Evolutionary conservation across 1,140 invertebrate genomes (phyloP).

Genomic region (Plodia interpunctella): DNA sequence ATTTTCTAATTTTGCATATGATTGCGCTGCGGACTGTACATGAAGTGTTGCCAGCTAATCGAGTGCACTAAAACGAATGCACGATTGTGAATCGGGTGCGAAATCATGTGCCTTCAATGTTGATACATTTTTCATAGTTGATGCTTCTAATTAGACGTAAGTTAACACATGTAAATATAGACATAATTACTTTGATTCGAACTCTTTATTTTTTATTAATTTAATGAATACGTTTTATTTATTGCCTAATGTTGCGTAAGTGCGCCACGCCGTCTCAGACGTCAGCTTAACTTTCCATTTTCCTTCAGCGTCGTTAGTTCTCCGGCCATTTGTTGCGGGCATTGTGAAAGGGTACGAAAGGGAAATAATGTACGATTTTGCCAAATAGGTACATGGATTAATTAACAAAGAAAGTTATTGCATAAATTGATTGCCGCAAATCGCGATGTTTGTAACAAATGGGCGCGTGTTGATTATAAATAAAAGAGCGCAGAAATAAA

Average conservation of each 20-base stretch:
- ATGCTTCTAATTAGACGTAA: constrained; percentile 73
- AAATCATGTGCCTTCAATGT: constrained; percentile 75
- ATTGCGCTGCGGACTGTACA: constrained; percentile 13
- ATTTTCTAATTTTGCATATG: not conserved
- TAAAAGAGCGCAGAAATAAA: not conserved
- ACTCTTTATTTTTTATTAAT: constrained; percentile 72
- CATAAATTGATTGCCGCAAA: too few species aligned
- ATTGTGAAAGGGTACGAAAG: not conserved
- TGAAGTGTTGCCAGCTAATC: constrained; percentile 40
- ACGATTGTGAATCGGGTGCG: constrained; percentile 68
- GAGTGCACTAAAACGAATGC: constrained; percentile 52
- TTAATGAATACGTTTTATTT: constrained; percentile 64
- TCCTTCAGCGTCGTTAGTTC: not conserved
- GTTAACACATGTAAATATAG: constrained; percentile 72
- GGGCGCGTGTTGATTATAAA: not conserved
- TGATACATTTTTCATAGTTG: constrained; percentile 74
- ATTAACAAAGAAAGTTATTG: too few species aligned
- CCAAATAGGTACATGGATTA: too few species aligned
- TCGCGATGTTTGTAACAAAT: not conserved
- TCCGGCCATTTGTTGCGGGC: not conserved
- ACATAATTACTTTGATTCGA: constrained; percentile 58
- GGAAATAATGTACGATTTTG: too few species aligned
- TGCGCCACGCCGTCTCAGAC: constrained; percentile 19
- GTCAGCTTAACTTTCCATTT: not conserved
- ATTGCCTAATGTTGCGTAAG: constrained; percentile 48